Conservation (phyloP, 2,888 invertebrate species). For the Cosmia trapezina region DNA sequence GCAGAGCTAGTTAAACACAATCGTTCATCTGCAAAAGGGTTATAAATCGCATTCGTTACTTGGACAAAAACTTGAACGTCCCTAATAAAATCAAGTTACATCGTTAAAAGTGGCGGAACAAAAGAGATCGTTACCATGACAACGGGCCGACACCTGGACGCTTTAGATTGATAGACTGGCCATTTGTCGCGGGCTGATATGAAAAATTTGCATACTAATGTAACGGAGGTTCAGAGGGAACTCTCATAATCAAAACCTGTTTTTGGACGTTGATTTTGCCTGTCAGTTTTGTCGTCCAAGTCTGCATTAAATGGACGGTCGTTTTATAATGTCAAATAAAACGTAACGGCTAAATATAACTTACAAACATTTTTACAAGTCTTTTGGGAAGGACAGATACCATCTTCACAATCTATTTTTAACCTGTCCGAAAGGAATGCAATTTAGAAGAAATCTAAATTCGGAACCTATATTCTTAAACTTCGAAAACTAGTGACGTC, state of each 20-base stretch:
- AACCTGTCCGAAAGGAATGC: neutral
- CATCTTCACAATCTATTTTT: slow-evolving; percentile 6
- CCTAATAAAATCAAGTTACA: slow-evolving; percentile 60
- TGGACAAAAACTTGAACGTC: slow-evolving; percentile 57
- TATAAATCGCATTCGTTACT: slow-evolving; percentile 62
- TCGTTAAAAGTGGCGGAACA: slow-evolving; percentile 66
- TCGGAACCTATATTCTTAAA: slow-evolving; percentile 6
- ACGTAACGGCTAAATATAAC: neutral
- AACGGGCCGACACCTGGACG: slow-evolving; percentile 81
- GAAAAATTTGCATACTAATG: slow-evolving; percentile 85
- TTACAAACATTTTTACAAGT: neutral
- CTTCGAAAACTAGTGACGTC: slow-evolving; percentile 54
- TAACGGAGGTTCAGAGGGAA: slow-evolving; percentile 73
- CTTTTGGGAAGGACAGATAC: neutral
- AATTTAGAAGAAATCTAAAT: slow-evolving; percentile 24
- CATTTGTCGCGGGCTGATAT: slow-evolving; percentile 75
- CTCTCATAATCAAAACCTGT: slow-evolving; percentile 71
- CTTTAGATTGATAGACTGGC: slow-evolving; percentile 75
- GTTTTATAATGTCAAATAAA: slow-evolving; percentile 11
- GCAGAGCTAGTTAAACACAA: slow-evolving; percentile 48
- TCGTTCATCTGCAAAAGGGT: slow-evolving; percentile 61
- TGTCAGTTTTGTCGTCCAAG: slow-evolving; percentile 4
- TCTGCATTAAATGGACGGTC: slow-evolving; percentile 2
- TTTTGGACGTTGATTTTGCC: slow-evolving; percentile 60
- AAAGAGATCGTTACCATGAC: slow-evolving; percentile 75